Evolutionary conservation across 2,797 vertebrate genomes (phyloP), one percentile per base, ranked within the genome.

Genomic region (Xenentodon cancila): DNA sequence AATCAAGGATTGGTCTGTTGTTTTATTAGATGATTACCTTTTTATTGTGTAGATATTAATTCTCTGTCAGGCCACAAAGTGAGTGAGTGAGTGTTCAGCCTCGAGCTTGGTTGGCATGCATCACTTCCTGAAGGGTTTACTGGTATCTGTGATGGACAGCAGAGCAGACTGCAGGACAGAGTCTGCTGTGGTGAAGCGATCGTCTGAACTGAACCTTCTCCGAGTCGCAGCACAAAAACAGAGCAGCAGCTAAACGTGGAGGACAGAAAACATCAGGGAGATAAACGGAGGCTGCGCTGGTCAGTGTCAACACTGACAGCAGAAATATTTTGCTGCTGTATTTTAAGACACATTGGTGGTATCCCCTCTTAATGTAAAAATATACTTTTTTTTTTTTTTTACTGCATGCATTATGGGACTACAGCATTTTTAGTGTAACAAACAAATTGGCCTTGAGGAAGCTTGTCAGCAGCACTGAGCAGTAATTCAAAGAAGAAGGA

Each of bases 11-110:
- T 67, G 66, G 5, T 58, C 62, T 47, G 64, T 59, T 65, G 61
- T 77, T 84, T 84, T 83, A 84, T 85, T 72, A 75, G 73, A 81
- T 84, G 54, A 81, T 83, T 75, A 74, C 54, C 47, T 68, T 74
- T 81, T 78, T 82, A 81, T 73, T 73, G 73, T 52, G 42, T 45
- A 61, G 49, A 51, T 68, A 70, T 82, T 79, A 65, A 84, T 88
- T 84, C 67, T 65, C 79, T 32, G 53, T 43, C 37, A 75, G 40
- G 64, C 67, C 64, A 74, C 73, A 79, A 73, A 77, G 46, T 54
- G 51, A 19, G 13, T 59, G 70, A 80, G 59, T 53, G 62, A 69
- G 75, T 27, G 53, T 59, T 47, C 1, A 0, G 59, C 59, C 43
- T 51, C 32, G 37, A 27, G 49, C 53, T 64, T 19, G 46, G 22